Percentiles rank a stretch among this genome's conserved stretches.
Evolutionary conservation across 2,797 vertebrate genomes (phyloP).

Genomic region (Cebuella pygmaea): DNA sequence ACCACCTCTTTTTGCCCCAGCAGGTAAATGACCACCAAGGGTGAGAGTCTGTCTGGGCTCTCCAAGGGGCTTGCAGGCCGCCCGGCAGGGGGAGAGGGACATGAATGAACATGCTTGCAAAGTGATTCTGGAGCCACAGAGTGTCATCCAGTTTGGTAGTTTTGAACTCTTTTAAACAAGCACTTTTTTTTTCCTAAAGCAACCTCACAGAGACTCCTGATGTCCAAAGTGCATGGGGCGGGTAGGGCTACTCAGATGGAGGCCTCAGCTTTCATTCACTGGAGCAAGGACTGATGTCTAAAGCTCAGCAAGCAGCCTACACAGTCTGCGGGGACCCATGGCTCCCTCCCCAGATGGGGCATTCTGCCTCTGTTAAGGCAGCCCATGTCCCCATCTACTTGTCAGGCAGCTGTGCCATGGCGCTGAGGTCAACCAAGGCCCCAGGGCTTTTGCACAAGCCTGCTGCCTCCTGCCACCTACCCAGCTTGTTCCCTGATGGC

Average conservation of each 20-base stretch:
- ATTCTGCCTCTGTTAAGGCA: background rate
- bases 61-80: background rate
- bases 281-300: conserved; percentile 6
- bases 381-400: background rate
- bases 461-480: background rate
- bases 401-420: background rate
- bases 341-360: background rate
- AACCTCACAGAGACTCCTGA: conserved; percentile 34
- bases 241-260: background rate
- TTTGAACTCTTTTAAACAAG: conserved; percentile 51
- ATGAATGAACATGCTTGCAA: conserved; percentile 27
- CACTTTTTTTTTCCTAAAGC: conserved; percentile 38
- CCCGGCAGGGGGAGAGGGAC: background rate
- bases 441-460: background rate
- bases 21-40: background rate
- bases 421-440: background rate
- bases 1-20: background rate
- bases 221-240: background rate
- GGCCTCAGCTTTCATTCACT: conserved; percentile 41
- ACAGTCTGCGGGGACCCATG: background rate
- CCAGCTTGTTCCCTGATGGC: background rate
- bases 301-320: background rate
- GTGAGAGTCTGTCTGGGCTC: background rate
- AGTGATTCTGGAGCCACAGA: background rate
- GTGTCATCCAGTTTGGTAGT: conserved; percentile 17